A percentile compares a stretch with the other conserved stretches of the same genome.
Evolutionary conservation across 2,113 vertebrate genomes (phyloP).

Genomic region (Colius striatus): DNA sequence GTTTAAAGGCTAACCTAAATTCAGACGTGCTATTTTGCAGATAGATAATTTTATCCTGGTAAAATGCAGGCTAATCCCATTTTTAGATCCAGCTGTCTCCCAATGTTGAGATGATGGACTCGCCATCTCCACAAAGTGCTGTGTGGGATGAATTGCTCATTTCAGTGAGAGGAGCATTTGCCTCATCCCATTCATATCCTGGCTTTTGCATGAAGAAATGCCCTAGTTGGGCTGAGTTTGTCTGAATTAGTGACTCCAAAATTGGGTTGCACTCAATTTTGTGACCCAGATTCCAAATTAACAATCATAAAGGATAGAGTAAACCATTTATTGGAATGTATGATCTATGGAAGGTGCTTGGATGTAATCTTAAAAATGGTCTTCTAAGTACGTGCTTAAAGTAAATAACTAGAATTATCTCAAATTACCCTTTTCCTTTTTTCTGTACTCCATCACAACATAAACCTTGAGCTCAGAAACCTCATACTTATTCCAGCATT

Average conservation of each 20-base stretch:
- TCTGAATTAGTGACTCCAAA: neutral
- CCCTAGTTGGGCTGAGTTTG: neutral
- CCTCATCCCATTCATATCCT: neutral
- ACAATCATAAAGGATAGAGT: neutral
- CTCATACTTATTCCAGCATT: neutral
- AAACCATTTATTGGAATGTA: neutral
- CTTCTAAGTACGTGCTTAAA: neutral
- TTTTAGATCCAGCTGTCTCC: neutral
- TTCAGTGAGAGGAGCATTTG: neutral
- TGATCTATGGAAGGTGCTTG: neutral
- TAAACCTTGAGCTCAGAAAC: neutral
- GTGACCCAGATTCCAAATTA: neutral
- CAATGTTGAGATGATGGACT: neutral
- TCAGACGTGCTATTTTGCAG: neutral
- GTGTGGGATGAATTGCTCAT: neutral
- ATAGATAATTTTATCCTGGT: neutral
- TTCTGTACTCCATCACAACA: rapidly evolving
- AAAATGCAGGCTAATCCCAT: neutral
- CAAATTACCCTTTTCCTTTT: neutral
- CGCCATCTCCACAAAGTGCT: neutral
- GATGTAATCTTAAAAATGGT: neutral
- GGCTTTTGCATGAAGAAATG: neutral
- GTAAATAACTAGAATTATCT: neutral
- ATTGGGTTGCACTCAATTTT: neutral
- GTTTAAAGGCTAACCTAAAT: neutral